Percentiles rank a stretch among this genome's conserved stretches.
phyloP scores from a whole-genome alignment of 2,888 invertebrate genomes.

The Miltochrista miniata region DNA sequence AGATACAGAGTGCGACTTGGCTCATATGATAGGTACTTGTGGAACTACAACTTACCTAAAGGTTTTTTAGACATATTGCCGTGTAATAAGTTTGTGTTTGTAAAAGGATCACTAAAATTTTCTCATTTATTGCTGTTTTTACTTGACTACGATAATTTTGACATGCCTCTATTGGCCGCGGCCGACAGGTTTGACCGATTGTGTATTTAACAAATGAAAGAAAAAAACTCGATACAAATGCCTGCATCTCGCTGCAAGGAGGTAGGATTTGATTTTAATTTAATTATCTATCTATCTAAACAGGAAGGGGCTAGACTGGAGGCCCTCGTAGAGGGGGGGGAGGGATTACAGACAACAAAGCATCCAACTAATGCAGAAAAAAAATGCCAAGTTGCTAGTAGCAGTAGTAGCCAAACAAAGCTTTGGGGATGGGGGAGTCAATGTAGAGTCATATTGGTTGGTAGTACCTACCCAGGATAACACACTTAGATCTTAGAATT shows the following conservation, averaged over 20 bases:
- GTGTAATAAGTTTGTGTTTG: conserved; percentile 18
- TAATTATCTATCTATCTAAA: too few species aligned
- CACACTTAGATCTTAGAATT: too few species aligned
- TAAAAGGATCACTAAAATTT: conserved; percentile 50
- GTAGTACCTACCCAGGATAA: too few species aligned
- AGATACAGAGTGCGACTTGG: neutral
- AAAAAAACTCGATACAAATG: conserved; percentile 35
- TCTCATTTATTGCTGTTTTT: conserved; percentile 34
- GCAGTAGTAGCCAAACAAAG: too few species aligned
- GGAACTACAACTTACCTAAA: conserved; percentile 48
- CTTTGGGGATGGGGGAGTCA: too few species aligned
- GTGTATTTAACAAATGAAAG: conserved; percentile 48
- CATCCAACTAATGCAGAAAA: too few species aligned
- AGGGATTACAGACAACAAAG: too few species aligned
- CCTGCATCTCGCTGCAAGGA: neutral
- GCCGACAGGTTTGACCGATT: conserved; percentile 13
- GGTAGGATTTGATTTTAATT: too few species aligned
- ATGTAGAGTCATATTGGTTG: too few species aligned
- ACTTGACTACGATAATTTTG: conserved; percentile 47
- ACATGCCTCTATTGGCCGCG: conserved; percentile 43
- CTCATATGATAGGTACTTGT: neutral
- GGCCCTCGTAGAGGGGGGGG: too few species aligned
- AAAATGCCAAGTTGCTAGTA: too few species aligned
- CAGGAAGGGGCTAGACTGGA: too few species aligned
- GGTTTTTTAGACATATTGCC: conserved; percentile 55